Percentiles rank a stretch among this genome's conserved stretches.
phyloP scores from a whole-genome alignment of 64 coral and sea anemone species.

The Montipora cactus region DNA sequence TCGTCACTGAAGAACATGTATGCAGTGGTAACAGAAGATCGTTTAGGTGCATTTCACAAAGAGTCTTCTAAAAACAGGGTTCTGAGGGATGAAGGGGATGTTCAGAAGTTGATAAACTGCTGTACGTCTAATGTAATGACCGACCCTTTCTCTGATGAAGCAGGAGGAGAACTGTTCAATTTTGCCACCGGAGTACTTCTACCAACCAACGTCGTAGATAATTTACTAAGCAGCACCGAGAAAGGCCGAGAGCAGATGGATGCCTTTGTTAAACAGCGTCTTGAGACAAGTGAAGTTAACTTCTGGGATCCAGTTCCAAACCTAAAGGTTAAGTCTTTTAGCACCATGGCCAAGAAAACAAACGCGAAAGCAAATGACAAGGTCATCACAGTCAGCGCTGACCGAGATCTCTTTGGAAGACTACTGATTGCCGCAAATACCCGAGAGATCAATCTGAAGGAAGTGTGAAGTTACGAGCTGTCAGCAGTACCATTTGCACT shows the following conservation, averaged over 20 bases:
- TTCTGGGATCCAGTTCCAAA: constrained; percentile 49
- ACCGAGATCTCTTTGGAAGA: constrained; percentile 13
- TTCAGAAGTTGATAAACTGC: constrained; percentile 55
- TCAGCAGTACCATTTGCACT: constrained; percentile 64
- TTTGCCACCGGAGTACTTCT: constrained; percentile 66
- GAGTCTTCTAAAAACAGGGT: constrained; percentile 29
- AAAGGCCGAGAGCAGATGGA: constrained; percentile 18
- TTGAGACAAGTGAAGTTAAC: constrained; percentile 8
- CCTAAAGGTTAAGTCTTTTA: constrained; percentile 51
- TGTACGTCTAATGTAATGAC: constrained; percentile 60
- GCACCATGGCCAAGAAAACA: background rate
- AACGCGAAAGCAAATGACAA: constrained; percentile 6
- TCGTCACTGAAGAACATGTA: constrained; percentile 35
- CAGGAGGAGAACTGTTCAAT: constrained; percentile 53
- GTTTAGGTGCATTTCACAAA: constrained; percentile 38
- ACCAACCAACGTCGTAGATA: background rate
- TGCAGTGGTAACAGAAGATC: constrained; percentile 18
- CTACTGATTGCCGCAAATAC: constrained; percentile 59
- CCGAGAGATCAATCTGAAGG: constrained; percentile 53
- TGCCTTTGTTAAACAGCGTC: background rate
- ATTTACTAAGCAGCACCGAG: background rate
- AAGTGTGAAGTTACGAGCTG: constrained; percentile 65
- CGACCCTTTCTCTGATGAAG: constrained; percentile 38
- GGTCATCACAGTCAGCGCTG: constrained; percentile 10
- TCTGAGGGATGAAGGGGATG: constrained; percentile 35